Evolutionary conservation across 2,113 vertebrate species (phyloP).

Genomic region (Miniopterus natalensis): DNA sequence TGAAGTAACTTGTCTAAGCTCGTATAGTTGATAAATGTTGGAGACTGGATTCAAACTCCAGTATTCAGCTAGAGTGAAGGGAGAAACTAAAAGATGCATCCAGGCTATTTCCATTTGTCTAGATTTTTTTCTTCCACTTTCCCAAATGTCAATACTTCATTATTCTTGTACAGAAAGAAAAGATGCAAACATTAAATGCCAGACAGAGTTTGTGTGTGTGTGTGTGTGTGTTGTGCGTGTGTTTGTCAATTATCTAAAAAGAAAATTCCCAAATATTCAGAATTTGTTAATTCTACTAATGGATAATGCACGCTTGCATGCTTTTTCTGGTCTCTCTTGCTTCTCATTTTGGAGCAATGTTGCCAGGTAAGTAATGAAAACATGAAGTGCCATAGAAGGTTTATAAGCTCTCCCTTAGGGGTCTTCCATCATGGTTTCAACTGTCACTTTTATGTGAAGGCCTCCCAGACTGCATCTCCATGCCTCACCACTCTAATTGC

Average conservation of each 20-base stretch:
- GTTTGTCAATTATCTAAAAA: not conserved
- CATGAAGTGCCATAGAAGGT: not conserved
- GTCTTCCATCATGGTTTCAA: not conserved
- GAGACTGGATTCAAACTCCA: not conserved
- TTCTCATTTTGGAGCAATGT: not conserved
- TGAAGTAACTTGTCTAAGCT: not conserved
- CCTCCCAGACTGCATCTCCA: not conserved
- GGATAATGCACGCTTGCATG: not conserved
- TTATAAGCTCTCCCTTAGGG: not conserved
- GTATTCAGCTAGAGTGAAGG: not conserved
- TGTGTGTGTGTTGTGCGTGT: too few species aligned
- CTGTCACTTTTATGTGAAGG: not conserved
- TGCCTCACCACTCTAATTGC: not conserved
- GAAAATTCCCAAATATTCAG: slow-evolving; percentile 14
- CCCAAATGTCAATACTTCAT: not conserved
- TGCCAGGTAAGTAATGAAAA: not conserved
- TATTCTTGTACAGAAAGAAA: not conserved
- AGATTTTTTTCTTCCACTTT: not conserved
- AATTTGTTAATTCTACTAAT: not conserved
- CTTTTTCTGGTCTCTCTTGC: not conserved
- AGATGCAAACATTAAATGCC: not conserved
- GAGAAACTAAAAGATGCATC: not conserved
- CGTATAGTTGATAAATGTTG: not conserved
- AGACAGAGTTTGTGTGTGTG: not conserved
- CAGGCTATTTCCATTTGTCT: not conserved